phyloP scores from a whole-genome alignment of 2,113 vertebrate species.

The Muntiacus muntjak region DNA sequence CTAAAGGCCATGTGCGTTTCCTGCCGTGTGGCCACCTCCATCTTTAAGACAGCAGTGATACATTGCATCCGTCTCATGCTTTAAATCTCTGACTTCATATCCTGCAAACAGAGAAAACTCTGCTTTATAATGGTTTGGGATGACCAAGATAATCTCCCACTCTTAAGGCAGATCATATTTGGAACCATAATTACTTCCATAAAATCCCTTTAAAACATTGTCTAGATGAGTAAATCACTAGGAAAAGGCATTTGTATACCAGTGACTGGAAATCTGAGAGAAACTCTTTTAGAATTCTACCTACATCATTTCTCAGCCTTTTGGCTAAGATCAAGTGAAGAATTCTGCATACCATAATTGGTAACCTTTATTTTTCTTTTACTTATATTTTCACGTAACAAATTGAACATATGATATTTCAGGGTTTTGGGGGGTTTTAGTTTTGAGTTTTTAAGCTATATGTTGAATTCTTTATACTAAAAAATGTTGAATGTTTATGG shows the following conservation, averaged over 20 bases:
- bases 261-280: neutral
- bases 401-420: neutral
- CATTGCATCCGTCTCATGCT: neutral
- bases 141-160: neutral
- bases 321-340: neutral
- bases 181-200: neutral
- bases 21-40: neutral
- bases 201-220: neutral
- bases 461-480: neutral
- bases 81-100: neutral
- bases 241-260: neutral
- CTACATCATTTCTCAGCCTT: neutral
- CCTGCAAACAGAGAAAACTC: neutral
- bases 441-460: slow-evolving; percentile 9
- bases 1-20: neutral
- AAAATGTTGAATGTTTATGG: neutral
- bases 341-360: neutral
- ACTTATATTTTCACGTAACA: neutral
- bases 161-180: neutral
- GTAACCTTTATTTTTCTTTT: slow-evolving; percentile 2
- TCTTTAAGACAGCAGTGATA: neutral
- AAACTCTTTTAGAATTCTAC: neutral
- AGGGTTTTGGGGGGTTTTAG: neutral
- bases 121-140: neutral
- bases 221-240: neutral